phyloP scores from a whole-genome alignment of 2,888 invertebrate genomes.

The Pseudococcus jackbeardsleyi region DNA sequence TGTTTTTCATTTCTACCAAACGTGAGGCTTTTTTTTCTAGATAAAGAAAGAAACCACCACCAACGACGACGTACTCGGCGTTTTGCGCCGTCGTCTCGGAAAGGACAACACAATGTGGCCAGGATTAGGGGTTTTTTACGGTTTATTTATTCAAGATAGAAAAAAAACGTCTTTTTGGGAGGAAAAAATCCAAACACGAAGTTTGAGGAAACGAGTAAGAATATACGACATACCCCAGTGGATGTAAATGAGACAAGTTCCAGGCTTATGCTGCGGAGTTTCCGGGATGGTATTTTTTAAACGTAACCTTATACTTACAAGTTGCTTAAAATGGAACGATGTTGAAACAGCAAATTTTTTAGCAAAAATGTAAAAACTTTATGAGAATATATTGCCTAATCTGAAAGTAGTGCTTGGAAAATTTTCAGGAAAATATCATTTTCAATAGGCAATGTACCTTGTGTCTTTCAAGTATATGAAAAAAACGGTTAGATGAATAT shows the following conservation, averaged over 20 bases:
- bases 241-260: neutral
- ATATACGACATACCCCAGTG: neutral
- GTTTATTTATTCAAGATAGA: constrained; percentile 10
- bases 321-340: neutral
- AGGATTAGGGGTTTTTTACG: neutral
- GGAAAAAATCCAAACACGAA: neutral
- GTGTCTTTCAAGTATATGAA: too few species aligned
- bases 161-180: neutral
- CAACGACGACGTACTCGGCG: neutral
- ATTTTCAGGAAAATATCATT: neutral
- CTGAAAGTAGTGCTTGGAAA: neutral
- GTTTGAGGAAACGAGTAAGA: neutral
- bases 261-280: neutral
- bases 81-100: neutral
- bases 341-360: neutral
- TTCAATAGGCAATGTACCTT: neutral
- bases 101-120: neutral
- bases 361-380: neutral
- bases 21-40: neutral
- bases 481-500: too few species aligned
- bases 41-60: neutral
- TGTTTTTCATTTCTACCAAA: neutral
- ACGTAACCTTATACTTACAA: neutral
- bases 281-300: neutral
- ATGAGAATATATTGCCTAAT: neutral